These are phyloP conservation scores for Ornithoptera alexandrae DNA, from an alignment of 2,888 invertebrate genomes.

Conservation along the genomic window DNA sequence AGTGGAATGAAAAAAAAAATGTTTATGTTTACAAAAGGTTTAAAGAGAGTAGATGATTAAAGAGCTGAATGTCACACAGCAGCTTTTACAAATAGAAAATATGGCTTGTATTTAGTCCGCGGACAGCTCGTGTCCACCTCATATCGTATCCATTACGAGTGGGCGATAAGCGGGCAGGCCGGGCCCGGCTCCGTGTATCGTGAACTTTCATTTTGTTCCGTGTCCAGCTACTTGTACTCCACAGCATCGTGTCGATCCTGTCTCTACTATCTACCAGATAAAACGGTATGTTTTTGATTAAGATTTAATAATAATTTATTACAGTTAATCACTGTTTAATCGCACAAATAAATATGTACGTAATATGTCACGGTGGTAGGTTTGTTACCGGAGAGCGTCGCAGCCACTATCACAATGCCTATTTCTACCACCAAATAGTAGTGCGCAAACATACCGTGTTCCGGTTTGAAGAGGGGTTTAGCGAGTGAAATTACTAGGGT, in stretches of 20 bases:
- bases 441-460: too few relatives aligned
- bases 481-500: too few relatives aligned
- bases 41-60: too few relatives aligned
- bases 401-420: too few relatives aligned
- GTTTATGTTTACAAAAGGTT: too few relatives aligned
- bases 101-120: not conserved
- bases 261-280: slow-evolving; percentile 11
- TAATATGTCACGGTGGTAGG: too few relatives aligned
- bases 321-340: slow-evolving; percentile 1
- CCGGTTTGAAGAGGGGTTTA: too few relatives aligned
- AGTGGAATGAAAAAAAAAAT: too few relatives aligned
- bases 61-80: not conserved
- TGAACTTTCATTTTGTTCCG: slow-evolving; percentile 27
- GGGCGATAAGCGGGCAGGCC: slow-evolving; percentile 15
- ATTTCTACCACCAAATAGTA: too few relatives aligned
- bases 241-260: slow-evolving; percentile 11
- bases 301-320: slow-evolving; percentile 5
- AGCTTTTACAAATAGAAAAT: slow-evolving; percentile 1
- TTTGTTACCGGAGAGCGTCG: too few relatives aligned
- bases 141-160: slow-evolving; percentile 19
- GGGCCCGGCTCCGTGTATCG: slow-evolving; percentile 8
- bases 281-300: slow-evolving; percentile 14
- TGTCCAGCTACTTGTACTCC: slow-evolving; percentile 15
- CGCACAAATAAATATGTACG: too few relatives aligned
- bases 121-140: slow-evolving; percentile 10